These are phyloP conservation scores for Cerastoderma edule DNA, from an alignment of 2,888 invertebrate genomes.

Conservation along the genomic window DNA sequence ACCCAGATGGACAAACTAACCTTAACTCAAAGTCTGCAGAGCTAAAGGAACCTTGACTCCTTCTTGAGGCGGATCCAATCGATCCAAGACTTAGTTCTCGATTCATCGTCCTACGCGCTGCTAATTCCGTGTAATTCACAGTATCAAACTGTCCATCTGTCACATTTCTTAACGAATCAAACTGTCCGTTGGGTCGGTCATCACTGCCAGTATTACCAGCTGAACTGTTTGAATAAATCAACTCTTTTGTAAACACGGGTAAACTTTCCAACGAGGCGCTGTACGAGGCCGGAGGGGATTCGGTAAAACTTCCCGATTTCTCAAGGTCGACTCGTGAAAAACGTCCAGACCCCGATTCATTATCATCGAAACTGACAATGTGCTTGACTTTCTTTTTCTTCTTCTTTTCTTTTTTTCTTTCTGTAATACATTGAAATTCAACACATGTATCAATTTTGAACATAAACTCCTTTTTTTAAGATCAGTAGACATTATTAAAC, in stretches of 20 bases:
- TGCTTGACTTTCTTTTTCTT: conserved; percentile 88
- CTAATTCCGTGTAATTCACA: conserved; percentile 19
- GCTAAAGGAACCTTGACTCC: conserved; percentile 67
- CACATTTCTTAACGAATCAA: background rate
- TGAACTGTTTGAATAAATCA: conserved; percentile 5
- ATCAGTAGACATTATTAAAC: too few relatives aligned
- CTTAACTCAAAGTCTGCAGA: conserved; percentile 72
- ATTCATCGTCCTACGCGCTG: conserved; percentile 23
- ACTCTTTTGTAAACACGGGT: conserved; percentile 24
- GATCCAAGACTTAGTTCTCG: conserved; percentile 66
- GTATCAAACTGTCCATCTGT: conserved; percentile 18
- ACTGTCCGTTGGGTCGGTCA: background rate
- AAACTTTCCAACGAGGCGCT: conserved; percentile 26
- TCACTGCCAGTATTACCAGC: conserved; percentile 10
- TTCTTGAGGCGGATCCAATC: conserved; percentile 49
- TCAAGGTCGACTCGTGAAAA: conserved; percentile 48
- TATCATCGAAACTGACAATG: conserved; percentile 89
- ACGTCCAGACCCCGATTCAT: conserved; percentile 81
- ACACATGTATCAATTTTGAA: too few relatives aligned
- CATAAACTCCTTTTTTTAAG: too few relatives aligned
- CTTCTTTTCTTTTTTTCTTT: conserved; percentile 83
- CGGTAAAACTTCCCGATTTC: conserved; percentile 44
- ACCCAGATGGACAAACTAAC: conserved; percentile 49
- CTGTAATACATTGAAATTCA: conserved; percentile 57
- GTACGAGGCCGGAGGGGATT: conserved; percentile 34